A percentile compares a stretch with the other conserved stretches of the same genome.
phyloP scores from a whole-genome alignment of 2,888 invertebrate genomes.

The Caenorhabditis japonica region DNA sequence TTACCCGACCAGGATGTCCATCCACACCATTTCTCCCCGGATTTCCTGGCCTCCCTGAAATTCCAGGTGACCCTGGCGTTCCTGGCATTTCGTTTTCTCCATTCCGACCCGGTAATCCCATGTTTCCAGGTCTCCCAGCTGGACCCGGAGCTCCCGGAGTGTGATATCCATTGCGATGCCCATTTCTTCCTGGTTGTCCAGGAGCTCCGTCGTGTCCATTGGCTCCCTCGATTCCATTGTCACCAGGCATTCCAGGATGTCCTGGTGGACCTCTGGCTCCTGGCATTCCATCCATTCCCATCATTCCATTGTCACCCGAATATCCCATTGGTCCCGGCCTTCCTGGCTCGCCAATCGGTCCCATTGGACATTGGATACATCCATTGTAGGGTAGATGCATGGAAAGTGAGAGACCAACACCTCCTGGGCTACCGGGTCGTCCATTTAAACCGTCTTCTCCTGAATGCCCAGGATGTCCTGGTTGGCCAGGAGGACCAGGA shows the following conservation, averaged over 20 bases:
- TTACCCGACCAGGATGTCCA: constrained; percentile 42
- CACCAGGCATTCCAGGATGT: constrained; percentile 29
- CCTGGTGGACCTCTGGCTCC: constrained; percentile 30
- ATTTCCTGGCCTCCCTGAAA: constrained; percentile 29
- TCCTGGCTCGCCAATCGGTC: constrained; percentile 32
- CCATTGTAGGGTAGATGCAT: constrained; percentile 47
- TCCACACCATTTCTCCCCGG: constrained; percentile 31
- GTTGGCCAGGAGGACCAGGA: constrained; percentile 35
- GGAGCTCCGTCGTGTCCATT: constrained; percentile 25
- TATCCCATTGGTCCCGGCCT: constrained; percentile 32
- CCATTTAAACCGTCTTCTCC: constrained; percentile 42
- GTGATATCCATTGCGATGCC: constrained; percentile 18
- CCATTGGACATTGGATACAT: constrained; percentile 47
- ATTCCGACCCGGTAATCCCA: constrained; percentile 29
- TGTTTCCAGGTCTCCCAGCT: constrained; percentile 24
- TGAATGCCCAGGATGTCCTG: constrained; percentile 38
- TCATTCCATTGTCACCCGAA: constrained; percentile 17
- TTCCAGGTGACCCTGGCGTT: constrained; percentile 18
- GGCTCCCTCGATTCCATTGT: constrained; percentile 20
- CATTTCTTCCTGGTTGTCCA: constrained; percentile 44
- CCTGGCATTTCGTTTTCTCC: constrained; percentile 35
- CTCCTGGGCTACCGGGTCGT: constrained; percentile 40
- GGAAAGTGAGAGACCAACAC: constrained; percentile 24
- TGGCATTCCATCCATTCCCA: constrained; percentile 33
- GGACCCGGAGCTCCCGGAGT: constrained; percentile 27